Evolutionary conservation across 2,797 vertebrate species (phyloP).

Genomic region (Coluber constrictor): DNA sequence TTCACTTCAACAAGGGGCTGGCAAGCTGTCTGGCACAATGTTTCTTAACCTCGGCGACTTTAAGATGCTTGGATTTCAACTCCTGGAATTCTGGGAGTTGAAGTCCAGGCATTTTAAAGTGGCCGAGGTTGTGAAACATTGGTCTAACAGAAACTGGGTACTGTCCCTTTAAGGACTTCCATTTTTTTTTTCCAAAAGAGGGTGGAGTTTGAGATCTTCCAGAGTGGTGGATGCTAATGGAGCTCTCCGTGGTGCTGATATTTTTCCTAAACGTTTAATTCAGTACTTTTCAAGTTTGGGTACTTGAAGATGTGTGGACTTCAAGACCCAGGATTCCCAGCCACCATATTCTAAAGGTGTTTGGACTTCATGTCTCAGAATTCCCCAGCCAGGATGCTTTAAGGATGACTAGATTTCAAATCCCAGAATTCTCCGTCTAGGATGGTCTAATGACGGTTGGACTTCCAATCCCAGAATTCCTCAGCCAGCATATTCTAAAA

Average conservation of each 20-base stretch:
- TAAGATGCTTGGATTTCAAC: not conserved
- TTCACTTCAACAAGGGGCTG: not conserved
- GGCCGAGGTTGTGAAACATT: not conserved
- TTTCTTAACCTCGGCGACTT: not conserved
- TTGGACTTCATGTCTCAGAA: not conserved
- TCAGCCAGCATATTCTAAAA: not conserved
- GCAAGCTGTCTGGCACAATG: not conserved
- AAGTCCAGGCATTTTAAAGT: not conserved
- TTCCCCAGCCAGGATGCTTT: not conserved
- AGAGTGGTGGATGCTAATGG: not conserved
- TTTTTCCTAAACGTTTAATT: not conserved
- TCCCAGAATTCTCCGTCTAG: no score
- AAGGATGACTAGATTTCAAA: no score
- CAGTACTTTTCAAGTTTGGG: not conserved
- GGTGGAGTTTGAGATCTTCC: not conserved
- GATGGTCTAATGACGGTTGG: not conserved
- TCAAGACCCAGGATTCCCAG: not conserved
- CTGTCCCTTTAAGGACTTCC: not conserved
- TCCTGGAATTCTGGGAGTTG: not conserved
- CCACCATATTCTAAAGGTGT: not conserved
- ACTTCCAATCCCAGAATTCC: no score
- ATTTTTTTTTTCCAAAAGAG: not conserved
- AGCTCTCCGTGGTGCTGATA: not conserved
- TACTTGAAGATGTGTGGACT: not conserved
- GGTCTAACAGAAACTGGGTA: not conserved